These are phyloP conservation scores for Gobionotothen gibberifrons DNA, from an alignment of 2,797 vertebrate species.

Conservation along the genomic window DNA sequence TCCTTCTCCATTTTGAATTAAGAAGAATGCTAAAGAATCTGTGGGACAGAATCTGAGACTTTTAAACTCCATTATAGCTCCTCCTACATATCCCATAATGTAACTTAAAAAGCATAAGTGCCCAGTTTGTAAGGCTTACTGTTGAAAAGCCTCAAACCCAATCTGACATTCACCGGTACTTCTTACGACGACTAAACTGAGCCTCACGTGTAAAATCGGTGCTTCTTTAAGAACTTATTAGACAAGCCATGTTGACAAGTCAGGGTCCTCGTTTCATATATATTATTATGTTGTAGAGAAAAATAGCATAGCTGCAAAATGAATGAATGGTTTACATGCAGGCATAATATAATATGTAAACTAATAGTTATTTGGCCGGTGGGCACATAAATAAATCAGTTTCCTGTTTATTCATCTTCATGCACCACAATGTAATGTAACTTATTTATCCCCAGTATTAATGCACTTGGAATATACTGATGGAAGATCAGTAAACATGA, in stretches of 20 bases:
- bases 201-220: not conserved
- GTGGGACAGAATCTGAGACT: not conserved
- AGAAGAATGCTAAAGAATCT: slow-evolving; percentile 3
- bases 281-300: slow-evolving; percentile 18
- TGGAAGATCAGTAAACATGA: slow-evolving; percentile 42
- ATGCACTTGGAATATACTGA: slow-evolving; percentile 62
- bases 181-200: not conserved
- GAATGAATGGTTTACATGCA: slow-evolving; percentile 16
- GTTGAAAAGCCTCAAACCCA: not conserved
- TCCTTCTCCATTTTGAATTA: not conserved
- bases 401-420: slow-evolving; percentile 29
- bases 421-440: slow-evolving; percentile 31
- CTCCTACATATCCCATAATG: slow-evolving; percentile 20
- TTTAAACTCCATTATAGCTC: slow-evolving; percentile 6
- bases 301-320: slow-evolving; percentile 36
- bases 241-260: not conserved
- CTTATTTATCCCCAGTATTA: slow-evolving; percentile 49
- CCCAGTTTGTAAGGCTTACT: slow-evolving; percentile 1
- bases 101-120: not conserved
- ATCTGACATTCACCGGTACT: not conserved
- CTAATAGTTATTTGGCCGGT: slow-evolving; percentile 24
- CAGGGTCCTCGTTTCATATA: slow-evolving; percentile 20
- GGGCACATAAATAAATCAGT: slow-evolving; percentile 45
- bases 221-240: slow-evolving; percentile 16
- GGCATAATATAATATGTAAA: slow-evolving; percentile 13